These are phyloP conservation scores for Mustelus asterias DNA, from an alignment of 2,113 vertebrate species.

Conservation along the genomic window DNA sequence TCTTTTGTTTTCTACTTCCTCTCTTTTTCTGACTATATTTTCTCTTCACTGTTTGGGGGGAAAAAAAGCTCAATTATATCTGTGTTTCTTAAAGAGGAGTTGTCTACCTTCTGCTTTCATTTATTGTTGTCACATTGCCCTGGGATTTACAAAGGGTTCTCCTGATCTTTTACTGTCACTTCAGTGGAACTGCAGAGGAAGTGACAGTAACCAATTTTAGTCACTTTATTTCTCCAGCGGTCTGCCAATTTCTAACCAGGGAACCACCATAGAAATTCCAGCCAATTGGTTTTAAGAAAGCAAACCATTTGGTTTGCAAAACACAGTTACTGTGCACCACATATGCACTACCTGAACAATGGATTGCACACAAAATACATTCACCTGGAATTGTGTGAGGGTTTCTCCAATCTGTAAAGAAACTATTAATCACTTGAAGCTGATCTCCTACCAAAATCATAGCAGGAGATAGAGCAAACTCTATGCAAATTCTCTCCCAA, in stretches of 20 bases:
- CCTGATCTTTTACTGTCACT: background rate
- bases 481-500: background rate
- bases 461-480: background rate
- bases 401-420: background rate
- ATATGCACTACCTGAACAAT: background rate
- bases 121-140: background rate
- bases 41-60: background rate
- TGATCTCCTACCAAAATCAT: background rate
- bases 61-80: background rate
- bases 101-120: background rate
- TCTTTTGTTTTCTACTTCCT: background rate
- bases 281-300: background rate
- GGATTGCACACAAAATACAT: background rate
- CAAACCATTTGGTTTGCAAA: background rate
- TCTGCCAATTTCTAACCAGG: background rate
- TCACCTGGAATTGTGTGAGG: background rate
- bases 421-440: background rate
- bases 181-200: background rate
- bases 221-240: background rate
- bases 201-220: background rate
- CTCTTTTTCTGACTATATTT: background rate
- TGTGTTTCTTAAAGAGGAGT: no score
- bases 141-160: background rate
- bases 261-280: background rate
- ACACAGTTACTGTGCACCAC: no score